Conservation (phyloP, 2,888 invertebrate genomes). For the Spisula subtruncata region DNA sequence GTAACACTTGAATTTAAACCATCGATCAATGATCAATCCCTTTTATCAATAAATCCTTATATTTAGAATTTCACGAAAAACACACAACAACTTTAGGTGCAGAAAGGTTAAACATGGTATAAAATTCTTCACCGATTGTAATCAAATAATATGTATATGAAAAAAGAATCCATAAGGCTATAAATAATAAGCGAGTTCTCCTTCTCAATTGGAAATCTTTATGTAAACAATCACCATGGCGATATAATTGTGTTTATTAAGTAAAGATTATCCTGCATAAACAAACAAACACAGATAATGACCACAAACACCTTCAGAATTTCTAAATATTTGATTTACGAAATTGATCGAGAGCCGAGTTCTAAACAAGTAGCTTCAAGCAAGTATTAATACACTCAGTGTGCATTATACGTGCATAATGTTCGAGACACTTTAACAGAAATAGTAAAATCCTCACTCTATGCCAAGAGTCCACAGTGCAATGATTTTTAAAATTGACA, state of each 20-base stretch:
- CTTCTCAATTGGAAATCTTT: background rate
- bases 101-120: background rate
- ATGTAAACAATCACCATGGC: slow-evolving; percentile 14
- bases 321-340: background rate
- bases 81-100: background rate
- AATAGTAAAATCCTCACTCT: background rate
- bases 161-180: background rate
- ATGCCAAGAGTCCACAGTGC: background rate
- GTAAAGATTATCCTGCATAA: background rate
- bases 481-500: no score
- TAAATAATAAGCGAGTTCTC: background rate
- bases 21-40: background rate
- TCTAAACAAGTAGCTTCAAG: no score
- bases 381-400: background rate
- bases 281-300: slow-evolving; percentile 15
- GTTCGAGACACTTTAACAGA: background rate
- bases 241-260: slow-evolving; percentile 21
- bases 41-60: background rate
- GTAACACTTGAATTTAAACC: background rate
- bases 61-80: background rate
- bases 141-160: background rate
- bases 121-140: background rate
- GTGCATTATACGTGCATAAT: background rate
- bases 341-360: background rate
- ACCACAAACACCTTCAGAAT: background rate